phyloP scores from a whole-genome alignment of 1,140 invertebrate species.

The Atta cephalotes region DNA sequence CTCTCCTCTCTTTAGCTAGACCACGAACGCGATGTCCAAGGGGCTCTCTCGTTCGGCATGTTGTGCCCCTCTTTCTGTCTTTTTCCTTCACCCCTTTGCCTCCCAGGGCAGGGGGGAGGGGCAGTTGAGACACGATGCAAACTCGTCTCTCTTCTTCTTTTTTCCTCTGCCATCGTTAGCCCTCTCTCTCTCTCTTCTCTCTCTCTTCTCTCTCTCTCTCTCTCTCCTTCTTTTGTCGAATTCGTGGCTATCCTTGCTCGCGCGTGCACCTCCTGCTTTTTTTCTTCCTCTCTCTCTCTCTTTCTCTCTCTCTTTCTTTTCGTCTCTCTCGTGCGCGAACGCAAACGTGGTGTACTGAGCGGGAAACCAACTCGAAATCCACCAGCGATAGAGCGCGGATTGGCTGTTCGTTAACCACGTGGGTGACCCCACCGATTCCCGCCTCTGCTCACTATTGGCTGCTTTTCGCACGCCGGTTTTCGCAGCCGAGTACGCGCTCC shows the following conservation, averaged over 20 bases:
- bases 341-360: constrained; percentile 57
- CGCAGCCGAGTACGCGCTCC: constrained; percentile 65
- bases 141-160: constrained; percentile 80
- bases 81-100: constrained; percentile 62
- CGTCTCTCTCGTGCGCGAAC: constrained; percentile 65
- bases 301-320: constrained; percentile 53
- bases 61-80: constrained; percentile 63
- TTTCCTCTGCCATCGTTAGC: constrained; percentile 41
- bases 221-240: constrained; percentile 34
- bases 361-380: constrained; percentile 78
- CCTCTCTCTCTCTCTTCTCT: constrained; percentile 16
- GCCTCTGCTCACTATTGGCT: constrained; percentile 76
- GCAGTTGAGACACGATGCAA: constrained; percentile 81
- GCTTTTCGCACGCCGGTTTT: constrained; percentile 81
- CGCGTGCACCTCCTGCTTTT: constrained; percentile 51
- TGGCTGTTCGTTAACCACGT: constrained; percentile 77
- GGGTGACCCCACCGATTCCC: constrained; percentile 77
- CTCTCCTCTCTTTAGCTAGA: constrained; percentile 75
- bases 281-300: constrained; percentile 42
- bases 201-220: neutral
- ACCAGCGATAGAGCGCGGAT: constrained; percentile 67
- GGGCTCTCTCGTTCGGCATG: constrained; percentile 69
- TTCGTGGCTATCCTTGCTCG: constrained; percentile 55
- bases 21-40: constrained; percentile 69
- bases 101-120: constrained; percentile 26